phyloP scores from a whole-genome alignment of 2,797 vertebrate genomes.

The Darevskia nairensis region DNA sequence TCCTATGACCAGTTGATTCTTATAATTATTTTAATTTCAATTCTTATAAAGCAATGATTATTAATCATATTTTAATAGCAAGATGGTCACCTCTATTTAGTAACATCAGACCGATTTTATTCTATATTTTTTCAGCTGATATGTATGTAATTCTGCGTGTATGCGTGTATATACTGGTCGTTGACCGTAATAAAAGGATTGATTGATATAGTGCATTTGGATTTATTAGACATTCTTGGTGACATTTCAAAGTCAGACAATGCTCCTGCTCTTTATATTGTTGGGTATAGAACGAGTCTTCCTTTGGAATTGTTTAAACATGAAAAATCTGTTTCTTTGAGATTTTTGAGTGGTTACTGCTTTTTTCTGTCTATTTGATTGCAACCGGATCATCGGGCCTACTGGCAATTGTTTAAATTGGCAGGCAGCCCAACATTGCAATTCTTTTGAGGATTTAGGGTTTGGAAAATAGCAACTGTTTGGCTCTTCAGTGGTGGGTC shows the following conservation, averaged over 20 bases:
- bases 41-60: too few relatives aligned
- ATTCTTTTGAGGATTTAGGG: conserved; percentile 39
- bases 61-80: too few relatives aligned
- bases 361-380: conserved; percentile 48
- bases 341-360: conserved; percentile 47
- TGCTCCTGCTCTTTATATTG: conserved; percentile 41
- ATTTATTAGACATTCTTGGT: conserved; percentile 39
- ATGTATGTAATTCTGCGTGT: too few relatives aligned
- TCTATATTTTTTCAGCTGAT: too few relatives aligned
- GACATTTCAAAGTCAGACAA: conserved; percentile 50
- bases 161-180: too few relatives aligned
- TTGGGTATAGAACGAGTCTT: conserved; percentile 52
- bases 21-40: too few relatives aligned
- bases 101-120: too few relatives aligned
- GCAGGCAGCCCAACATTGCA: conserved; percentile 40
- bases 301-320: conserved; percentile 52
- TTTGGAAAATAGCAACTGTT: conserved; percentile 35
- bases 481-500: conserved; percentile 37
- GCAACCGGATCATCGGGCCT: conserved; percentile 44
- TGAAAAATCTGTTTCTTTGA: conserved; percentile 40
- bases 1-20: too few relatives aligned
- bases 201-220: conserved; percentile 1
- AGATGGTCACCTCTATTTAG: too few relatives aligned
- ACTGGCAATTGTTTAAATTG: conserved; percentile 44
- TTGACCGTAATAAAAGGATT: too few relatives aligned